These are phyloP conservation scores for Trididemnum clinides DNA, from an alignment of 23 tunicate genomes.

Conservation along the genomic window DNA sequence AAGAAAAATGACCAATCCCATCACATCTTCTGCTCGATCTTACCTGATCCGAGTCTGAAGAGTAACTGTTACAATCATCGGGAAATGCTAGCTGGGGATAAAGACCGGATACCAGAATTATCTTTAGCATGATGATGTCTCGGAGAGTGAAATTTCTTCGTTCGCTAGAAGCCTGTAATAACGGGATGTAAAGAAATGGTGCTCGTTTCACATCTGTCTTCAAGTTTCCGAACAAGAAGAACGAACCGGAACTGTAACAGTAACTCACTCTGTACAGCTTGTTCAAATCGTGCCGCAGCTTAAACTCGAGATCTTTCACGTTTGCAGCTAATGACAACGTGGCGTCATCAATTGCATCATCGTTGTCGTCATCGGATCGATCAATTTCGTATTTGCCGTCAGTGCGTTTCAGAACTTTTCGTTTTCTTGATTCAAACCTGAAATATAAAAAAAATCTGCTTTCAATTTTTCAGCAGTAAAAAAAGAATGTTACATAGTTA, in stretches of 20 bases:
- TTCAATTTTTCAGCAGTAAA: neutral
- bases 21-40: too few species aligned
- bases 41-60: conserved; percentile 74
- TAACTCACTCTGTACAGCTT: conserved; percentile 47
- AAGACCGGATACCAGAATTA: conserved; percentile 84
- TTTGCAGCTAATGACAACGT: conserved; percentile 45
- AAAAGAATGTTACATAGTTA: too few species aligned
- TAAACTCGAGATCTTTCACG: conserved; percentile 74
- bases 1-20: too few species aligned
- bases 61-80: conserved; percentile 86
- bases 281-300: conserved; percentile 68
- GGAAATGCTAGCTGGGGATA: conserved; percentile 93
- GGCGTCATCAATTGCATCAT: conserved; percentile 35
- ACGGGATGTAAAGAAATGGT: too few species aligned
- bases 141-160: conserved; percentile 55
- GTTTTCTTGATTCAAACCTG: conserved; percentile 37
- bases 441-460: neutral
- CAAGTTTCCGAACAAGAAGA: too few species aligned
- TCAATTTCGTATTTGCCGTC: conserved; percentile 51
- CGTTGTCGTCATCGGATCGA: conserved; percentile 38
- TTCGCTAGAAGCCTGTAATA: conserved; percentile 59
- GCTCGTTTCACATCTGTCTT: too few species aligned
- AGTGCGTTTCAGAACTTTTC: conserved; percentile 54
- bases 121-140: conserved; percentile 78
- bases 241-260: neutral